Evolutionary conservation across 2,888 invertebrate species (phyloP).

Genomic region (Drosophila mimetica): DNA sequence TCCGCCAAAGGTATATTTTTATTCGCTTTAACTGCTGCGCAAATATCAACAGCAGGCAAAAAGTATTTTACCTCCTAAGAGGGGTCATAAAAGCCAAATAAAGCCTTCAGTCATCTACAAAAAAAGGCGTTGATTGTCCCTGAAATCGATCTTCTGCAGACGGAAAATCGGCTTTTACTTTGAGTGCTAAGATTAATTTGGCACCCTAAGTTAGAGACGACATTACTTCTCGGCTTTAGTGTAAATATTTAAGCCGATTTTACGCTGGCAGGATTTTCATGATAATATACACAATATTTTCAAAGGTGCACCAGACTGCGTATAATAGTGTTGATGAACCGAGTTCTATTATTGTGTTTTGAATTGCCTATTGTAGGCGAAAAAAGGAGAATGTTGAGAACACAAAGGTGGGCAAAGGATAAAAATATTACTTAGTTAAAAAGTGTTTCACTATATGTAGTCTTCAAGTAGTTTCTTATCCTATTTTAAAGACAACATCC

Average conservation of each 20-base stretch:
- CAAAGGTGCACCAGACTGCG: constrained; percentile 1
- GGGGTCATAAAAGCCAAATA: constrained; percentile 22
- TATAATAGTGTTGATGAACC: constrained; percentile 12
- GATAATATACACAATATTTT: constrained; percentile 1
- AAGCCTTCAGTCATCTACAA: constrained; percentile 9
- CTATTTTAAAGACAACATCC: too few species aligned
- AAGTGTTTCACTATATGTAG: too few species aligned
- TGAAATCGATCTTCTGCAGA: constrained; percentile 35
- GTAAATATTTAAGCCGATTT: constrained; percentile 21
- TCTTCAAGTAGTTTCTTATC: too few species aligned
- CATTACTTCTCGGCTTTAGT: constrained; percentile 20
- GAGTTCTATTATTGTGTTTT: too few species aligned
- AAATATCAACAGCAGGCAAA: constrained; percentile 32
- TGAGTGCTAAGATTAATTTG: constrained; percentile 22
- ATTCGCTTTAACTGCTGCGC: constrained; percentile 53
- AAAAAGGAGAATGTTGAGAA: too few species aligned
- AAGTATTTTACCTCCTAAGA: constrained; percentile 16
- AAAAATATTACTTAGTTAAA: too few species aligned
- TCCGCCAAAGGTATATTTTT: constrained; percentile 52
- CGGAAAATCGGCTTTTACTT: constrained; percentile 31
- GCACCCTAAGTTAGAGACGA: constrained; percentile 7
- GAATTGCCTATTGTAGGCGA: neutral
- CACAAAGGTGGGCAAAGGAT: too few species aligned
- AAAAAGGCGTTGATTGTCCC: constrained; percentile 22
- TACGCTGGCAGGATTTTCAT: constrained; percentile 5